Conservation (phyloP, 1,140 invertebrate genomes). For the Neomicropteryx cornuta region DNA sequence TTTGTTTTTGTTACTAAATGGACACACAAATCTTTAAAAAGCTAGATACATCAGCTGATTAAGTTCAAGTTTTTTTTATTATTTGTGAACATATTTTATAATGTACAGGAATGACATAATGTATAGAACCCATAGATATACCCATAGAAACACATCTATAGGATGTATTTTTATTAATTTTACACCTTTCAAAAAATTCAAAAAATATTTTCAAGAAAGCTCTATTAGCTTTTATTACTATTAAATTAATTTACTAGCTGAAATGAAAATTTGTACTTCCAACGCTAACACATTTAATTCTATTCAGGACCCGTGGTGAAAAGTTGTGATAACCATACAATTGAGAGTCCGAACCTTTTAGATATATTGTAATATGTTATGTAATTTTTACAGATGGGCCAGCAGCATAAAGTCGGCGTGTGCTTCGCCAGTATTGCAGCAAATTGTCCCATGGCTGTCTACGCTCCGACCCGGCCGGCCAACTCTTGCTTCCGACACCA, state of each 20-base stretch:
- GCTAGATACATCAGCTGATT: no score
- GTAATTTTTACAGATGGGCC: slow-evolving; percentile 25
- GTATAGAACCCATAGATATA: no score
- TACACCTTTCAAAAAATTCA: no score
- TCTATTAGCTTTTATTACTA: background rate
- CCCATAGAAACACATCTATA: no score
- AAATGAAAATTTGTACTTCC: background rate
- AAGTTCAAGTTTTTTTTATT: no score
- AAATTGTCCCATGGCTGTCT: slow-evolving; percentile 38
- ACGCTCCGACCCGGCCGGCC: slow-evolving; percentile 40
- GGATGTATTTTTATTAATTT: no score
- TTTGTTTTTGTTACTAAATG: no score
- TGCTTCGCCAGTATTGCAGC: slow-evolving; percentile 41
- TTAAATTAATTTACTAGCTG: background rate
- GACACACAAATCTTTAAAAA: no score
- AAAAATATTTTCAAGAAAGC: background rate
- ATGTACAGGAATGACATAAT: no score
- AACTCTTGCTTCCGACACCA: slow-evolving; percentile 1
- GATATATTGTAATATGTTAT: slow-evolving; percentile 8
- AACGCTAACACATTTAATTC: background rate
- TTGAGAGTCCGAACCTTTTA: slow-evolving; percentile 4
- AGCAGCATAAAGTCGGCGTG: slow-evolving; percentile 33
- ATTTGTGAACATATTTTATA: no score
- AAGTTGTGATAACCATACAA: no score
- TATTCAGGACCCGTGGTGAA: no score